Conservation (phyloP, 64 coral and sea anemone genomes). For the Pachyseris speciosa region DNA sequence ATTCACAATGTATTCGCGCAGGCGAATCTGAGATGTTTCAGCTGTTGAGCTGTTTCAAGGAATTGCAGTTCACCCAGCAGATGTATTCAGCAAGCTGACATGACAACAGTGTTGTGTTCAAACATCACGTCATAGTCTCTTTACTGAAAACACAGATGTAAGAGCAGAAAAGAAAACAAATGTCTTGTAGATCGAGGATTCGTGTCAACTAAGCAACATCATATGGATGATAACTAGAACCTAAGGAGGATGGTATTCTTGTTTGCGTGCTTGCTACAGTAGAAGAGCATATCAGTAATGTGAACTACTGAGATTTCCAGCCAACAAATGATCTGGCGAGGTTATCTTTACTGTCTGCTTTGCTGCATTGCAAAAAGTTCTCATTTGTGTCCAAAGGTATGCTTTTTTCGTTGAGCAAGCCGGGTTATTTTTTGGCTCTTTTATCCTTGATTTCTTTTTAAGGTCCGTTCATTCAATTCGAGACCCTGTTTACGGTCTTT, state of each 20-base stretch:
- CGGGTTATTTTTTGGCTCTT: not conserved
- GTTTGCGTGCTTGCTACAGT: too few relatives aligned
- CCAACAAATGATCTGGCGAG: not conserved
- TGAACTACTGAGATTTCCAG: not conserved
- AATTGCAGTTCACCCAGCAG: not conserved
- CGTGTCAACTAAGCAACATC: not conserved
- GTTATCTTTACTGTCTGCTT: not conserved
- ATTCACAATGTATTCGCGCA: too few relatives aligned
- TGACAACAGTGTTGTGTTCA: not conserved
- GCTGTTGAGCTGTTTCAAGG: not conserved
- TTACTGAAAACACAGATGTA: not conserved
- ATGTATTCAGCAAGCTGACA: not conserved
- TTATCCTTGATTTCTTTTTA: not conserved
- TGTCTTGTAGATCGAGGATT: not conserved
- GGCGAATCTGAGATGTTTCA: not conserved
- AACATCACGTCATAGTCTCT: conserved; percentile 16
- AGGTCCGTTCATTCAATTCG: too few relatives aligned
- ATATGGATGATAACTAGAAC: not conserved
- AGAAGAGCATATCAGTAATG: too few relatives aligned
- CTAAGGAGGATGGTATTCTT: not conserved
- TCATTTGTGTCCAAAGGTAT: conserved; percentile 16
- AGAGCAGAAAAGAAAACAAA: not conserved
- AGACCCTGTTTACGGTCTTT: not conserved
- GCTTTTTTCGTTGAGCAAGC: not conserved
- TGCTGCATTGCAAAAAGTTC: not conserved